phyloP scores from a whole-genome alignment of 35 echinoderm and acorn worm species.

The Eucidaris tribuloides region DNA sequence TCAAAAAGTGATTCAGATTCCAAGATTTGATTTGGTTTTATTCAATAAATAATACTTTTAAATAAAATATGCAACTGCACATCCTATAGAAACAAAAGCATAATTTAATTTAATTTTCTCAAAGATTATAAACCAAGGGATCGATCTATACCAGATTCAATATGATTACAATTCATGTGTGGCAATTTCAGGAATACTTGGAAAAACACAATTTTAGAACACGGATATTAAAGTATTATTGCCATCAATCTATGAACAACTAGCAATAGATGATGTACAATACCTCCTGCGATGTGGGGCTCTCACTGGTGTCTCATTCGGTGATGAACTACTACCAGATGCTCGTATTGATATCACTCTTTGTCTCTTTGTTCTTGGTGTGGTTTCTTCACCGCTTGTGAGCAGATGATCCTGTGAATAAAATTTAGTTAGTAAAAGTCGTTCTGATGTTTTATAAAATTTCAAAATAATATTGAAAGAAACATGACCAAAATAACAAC shows the following conservation, averaged over 20 bases:
- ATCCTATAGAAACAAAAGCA: too few species aligned
- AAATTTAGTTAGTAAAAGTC: too few species aligned
- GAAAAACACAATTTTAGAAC: background rate
- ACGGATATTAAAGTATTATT: background rate
- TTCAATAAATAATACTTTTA: too few species aligned
- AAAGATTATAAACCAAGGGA: too few species aligned
- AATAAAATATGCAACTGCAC: too few species aligned
- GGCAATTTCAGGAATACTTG: background rate
- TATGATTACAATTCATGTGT: background rate
- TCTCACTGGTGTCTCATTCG: background rate
- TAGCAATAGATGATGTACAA: background rate
- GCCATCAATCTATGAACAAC: background rate
- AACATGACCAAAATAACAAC: too few species aligned
- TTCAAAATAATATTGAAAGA: too few species aligned
- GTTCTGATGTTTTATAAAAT: too few species aligned
- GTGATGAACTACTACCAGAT: background rate
- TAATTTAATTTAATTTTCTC: too few species aligned
- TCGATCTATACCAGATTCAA: too few species aligned
- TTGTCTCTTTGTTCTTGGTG: constrained; percentile 32
- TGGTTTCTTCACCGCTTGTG: constrained; percentile 15
- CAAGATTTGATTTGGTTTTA: too few species aligned
- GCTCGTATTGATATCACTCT: background rate
- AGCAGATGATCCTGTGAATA: constrained; percentile 1
- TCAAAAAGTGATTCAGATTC: too few species aligned
- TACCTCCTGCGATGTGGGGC: background rate